A percentile compares a stretch with the other conserved stretches of the same genome.
Evolutionary conservation across 2,797 vertebrate species (phyloP).

Genomic region (Botia almorhae): DNA sequence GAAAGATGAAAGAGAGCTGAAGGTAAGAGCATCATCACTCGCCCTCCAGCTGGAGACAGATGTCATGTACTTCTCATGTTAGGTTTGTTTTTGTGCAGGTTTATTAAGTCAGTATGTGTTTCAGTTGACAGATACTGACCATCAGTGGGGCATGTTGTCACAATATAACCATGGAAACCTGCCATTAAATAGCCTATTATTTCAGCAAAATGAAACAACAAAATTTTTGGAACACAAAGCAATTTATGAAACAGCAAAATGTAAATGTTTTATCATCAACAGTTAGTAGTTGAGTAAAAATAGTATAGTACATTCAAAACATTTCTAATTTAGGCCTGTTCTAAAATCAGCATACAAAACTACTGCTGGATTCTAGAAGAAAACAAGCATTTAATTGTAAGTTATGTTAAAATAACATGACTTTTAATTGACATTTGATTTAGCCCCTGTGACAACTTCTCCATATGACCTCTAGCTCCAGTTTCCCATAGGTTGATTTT

Average conservation of each 20-base stretch:
- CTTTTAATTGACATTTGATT: background rate
- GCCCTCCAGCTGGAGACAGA: background rate
- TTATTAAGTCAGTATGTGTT: background rate
- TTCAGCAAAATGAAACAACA: too few relatives aligned
- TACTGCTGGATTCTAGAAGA: background rate
- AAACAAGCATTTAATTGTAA: background rate
- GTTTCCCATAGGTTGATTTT: background rate
- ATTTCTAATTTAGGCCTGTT: too few relatives aligned
- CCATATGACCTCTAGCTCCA: too few relatives aligned
- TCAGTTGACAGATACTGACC: background rate
- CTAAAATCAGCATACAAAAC: background rate
- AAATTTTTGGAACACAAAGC: too few relatives aligned
- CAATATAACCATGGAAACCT: background rate
- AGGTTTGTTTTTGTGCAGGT: background rate
- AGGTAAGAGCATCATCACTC: background rate
- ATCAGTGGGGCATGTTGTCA: background rate
- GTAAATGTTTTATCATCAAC: too few relatives aligned
- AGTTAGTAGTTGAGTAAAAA: too few relatives aligned
- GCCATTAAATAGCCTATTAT: too few relatives aligned
- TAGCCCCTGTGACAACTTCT: background rate
- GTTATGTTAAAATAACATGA: background rate
- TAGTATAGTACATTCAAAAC: too few relatives aligned
- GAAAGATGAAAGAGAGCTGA: background rate
- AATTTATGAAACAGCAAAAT: too few relatives aligned
- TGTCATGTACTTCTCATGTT: background rate